Evolutionary conservation across 2,113 vertebrate genomes (phyloP), one percentile per base, ranked within the genome.

Genomic region (Lepisosteus oculatus): DNA sequence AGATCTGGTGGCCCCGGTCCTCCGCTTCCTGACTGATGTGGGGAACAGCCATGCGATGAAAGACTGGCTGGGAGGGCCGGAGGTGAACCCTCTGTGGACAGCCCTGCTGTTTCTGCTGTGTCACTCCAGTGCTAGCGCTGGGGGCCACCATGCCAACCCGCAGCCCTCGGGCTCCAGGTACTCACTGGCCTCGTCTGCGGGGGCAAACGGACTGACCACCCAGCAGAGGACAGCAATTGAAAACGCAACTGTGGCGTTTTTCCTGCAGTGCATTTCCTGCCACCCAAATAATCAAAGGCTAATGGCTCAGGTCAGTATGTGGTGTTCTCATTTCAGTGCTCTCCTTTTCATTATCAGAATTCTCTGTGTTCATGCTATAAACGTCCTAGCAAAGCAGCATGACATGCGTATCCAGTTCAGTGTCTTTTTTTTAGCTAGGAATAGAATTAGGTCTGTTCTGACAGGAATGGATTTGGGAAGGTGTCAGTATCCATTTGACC

Each of bases 21-120:
- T 99, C 84, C 92, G 92, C 70, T 99, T 99, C 85, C 90, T 99
- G 79, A 99, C 97, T 0, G 97, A 99, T 77, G 97, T 99, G 57
- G 97, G 97, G 70, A 98, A 93, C 88, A 98, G 97, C 80, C 96
- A 99, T 64, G 87, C 96, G 72, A 99, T 99, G 97, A 99, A 99
- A 80, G 97, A 99, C 81, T 99, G 97, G 97, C 86, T 99, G 6
- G 97, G 97, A 64, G 95, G 97, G 15, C 93, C 96, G 12, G 97
- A 99, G 85, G 97, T 98, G 66, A 98, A 97, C 83, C 96, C 95
- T 0, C 83, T 99, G 3, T 99, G 97, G 97, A 98, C 97, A 3
- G 95, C 97, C 11, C 92, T 99, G 89, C 88, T 99, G 66, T 98
- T 98, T 88, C 87, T 99, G 78, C 88, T 99, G 62, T 99, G 97